Percentiles rank a stretch among this genome's conserved stretches.
Evolutionary conservation across 2,113 vertebrate genomes (phyloP).

Genomic region (Perca fluviatilis): DNA sequence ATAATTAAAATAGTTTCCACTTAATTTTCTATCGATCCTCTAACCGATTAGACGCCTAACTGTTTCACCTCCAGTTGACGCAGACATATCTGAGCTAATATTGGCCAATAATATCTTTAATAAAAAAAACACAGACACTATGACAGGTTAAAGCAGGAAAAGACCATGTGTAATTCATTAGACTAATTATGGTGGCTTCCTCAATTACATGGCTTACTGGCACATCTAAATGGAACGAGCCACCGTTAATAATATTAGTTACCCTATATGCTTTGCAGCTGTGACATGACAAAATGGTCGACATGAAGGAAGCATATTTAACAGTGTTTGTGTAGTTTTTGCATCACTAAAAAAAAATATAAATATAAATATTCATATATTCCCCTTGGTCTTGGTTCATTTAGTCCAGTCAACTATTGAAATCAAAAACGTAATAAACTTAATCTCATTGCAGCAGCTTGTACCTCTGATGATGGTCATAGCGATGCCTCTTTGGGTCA

Average conservation of each 20-base stretch:
- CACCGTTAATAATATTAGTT: background rate
- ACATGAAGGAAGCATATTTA: background rate
- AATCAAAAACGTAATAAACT: background rate
- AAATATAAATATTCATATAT: background rate
- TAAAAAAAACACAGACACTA: background rate
- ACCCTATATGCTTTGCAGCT: background rate
- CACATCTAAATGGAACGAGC: background rate
- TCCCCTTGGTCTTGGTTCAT: background rate
- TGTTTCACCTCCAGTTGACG: background rate
- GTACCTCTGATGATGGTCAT: conserved; percentile 97
- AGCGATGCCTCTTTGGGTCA: conserved; percentile 89
- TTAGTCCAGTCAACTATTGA: background rate
- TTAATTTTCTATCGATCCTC: background rate
- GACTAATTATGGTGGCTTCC: background rate
- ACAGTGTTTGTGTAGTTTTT: background rate
- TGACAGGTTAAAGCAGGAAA: background rate
- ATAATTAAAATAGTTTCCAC: background rate
- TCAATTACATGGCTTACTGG: background rate
- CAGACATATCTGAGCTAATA: background rate
- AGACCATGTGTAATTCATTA: background rate
- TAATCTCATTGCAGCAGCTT: background rate
- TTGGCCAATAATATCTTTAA: background rate
- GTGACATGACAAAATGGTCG: background rate
- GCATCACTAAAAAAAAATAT: background rate
- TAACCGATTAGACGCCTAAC: background rate